These are phyloP conservation scores for Meteorus sp. DNA, from an alignment of 1,140 invertebrate species.

Conservation along the genomic window DNA sequence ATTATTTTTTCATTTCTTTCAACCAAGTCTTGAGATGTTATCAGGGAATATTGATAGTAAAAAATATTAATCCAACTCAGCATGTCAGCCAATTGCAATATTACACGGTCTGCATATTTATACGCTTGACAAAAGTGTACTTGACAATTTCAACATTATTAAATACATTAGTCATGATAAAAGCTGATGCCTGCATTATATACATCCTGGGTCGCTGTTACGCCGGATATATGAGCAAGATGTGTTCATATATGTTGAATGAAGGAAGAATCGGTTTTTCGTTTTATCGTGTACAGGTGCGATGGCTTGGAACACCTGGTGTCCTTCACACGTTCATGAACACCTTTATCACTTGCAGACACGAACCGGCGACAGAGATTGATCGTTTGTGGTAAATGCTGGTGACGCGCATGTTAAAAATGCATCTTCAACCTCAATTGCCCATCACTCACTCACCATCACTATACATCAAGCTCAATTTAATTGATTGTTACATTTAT, in stretches of 20 bases:
- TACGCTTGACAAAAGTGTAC: too few species aligned
- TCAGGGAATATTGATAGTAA: too few species aligned
- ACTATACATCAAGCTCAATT: background rate
- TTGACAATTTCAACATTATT: background rate
- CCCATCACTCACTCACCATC: background rate
- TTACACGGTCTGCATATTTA: too few species aligned
- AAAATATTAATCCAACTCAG: too few species aligned
- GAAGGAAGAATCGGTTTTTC: slow-evolving; percentile 23
- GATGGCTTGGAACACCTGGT: slow-evolving; percentile 35
- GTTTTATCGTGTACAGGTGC: slow-evolving; percentile 30
- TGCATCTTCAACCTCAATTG: slow-evolving; percentile 10
- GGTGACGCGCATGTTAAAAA: slow-evolving; percentile 10
- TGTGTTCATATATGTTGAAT: slow-evolving; percentile 10
- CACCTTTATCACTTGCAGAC: slow-evolving; percentile 33
- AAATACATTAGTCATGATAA: background rate
- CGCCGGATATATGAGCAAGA: background rate
- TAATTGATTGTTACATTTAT: background rate
- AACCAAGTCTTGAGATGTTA: too few species aligned
- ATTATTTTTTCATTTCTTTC: too few species aligned
- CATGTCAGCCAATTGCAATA: too few species aligned
- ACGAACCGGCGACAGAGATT: slow-evolving; percentile 26
- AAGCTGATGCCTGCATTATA: background rate
- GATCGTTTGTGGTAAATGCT: slow-evolving; percentile 26
- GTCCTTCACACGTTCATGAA: slow-evolving; percentile 28
- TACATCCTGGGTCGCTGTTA: background rate